Evolutionary conservation across 2,888 invertebrate species (phyloP).

Genomic region (Dryocosmus kuriphilus): DNA sequence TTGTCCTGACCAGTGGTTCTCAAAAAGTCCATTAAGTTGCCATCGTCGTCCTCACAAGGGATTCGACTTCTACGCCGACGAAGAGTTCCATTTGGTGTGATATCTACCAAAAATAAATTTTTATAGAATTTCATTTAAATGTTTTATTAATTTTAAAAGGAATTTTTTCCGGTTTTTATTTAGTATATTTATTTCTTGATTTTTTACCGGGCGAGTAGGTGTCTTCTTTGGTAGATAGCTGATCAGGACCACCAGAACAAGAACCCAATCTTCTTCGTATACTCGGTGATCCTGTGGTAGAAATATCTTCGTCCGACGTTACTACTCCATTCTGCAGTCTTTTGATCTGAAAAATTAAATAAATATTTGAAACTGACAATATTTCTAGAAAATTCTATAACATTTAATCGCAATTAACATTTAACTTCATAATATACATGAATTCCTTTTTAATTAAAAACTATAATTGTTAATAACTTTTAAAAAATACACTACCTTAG

Average conservation of each 20-base stretch:
- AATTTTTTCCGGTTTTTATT: background rate
- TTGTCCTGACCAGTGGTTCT: slow-evolving; percentile 88
- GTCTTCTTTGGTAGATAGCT: slow-evolving; percentile 78
- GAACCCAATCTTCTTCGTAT: slow-evolving; percentile 85
- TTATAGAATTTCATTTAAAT: background rate
- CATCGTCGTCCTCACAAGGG: slow-evolving; percentile 90
- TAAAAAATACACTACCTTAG: slow-evolving; percentile 68
- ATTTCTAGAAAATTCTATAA: no score
- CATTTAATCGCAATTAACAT: background rate
- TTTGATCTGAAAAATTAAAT: slow-evolving; percentile 67
- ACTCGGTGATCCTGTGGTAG: slow-evolving; percentile 83
- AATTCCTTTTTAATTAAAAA: background rate
- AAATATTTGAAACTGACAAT: no score
- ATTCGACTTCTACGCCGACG: slow-evolving; percentile 89
- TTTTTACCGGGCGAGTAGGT: slow-evolving; percentile 80
- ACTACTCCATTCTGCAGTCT: slow-evolving; percentile 79
- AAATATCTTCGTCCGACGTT: slow-evolving; percentile 83
- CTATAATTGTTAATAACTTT: background rate
- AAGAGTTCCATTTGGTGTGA: slow-evolving; percentile 93
- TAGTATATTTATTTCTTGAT: background rate
- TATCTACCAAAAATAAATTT: slow-evolving; percentile 79
- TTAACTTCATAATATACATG: background rate
- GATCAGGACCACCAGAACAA: slow-evolving; percentile 76
- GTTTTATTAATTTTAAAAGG: background rate
- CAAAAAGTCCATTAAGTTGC: slow-evolving; percentile 91